Evolutionary conservation across 2,888 invertebrate species (phyloP), one percentile per base, ranked within the genome.

Genomic region (Ectemnius lituratus): DNA sequence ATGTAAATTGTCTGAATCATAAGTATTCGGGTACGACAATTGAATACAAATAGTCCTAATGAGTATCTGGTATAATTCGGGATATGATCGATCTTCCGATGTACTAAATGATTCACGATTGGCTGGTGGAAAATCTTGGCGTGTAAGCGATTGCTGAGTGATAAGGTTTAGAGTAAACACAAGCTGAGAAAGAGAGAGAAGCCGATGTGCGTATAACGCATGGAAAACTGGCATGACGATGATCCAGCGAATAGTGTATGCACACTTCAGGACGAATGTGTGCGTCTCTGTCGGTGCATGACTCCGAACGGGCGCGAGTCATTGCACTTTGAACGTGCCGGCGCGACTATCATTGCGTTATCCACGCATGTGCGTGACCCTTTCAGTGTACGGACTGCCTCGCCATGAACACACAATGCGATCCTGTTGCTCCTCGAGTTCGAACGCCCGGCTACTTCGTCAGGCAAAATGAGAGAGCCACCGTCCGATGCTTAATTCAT

Each of bases 351-450:
- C 72, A 20, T 63, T 27, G 63, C 67, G n/a, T 60, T 49, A 20
- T 62, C 59, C 46, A 62, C 67, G 63, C 67, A 67, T 72, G 63
- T 72, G 72, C 67, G 62, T 65, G 65, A 73, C 69, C 73, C 65
- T 64, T 64, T n/a, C 37, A 11, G 37, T 37, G 6, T 11, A 37
- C 37, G 8, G 57, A 20, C 27, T 27, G 27, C 13, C 37, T 62
- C 71, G 59, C 71, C 66, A 71, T 71, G 37, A 67, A 28, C 62
- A 67, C 37, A 67, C 62, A 67, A 71, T 67, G 71, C 47, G 45
- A 52, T 66, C 62, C 47, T 57, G 62, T 46, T 70, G 37, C 37
- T 37, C 37, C 37, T 37, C 37, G 37, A 37, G 37, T 37, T 37
- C 37, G 37, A 11, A 37, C 37, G 37, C 37, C 37, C 11, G 8